Evolutionary conservation across 2,113 vertebrate genomes (phyloP).

Genomic region (Pseudonaja textilis): DNA sequence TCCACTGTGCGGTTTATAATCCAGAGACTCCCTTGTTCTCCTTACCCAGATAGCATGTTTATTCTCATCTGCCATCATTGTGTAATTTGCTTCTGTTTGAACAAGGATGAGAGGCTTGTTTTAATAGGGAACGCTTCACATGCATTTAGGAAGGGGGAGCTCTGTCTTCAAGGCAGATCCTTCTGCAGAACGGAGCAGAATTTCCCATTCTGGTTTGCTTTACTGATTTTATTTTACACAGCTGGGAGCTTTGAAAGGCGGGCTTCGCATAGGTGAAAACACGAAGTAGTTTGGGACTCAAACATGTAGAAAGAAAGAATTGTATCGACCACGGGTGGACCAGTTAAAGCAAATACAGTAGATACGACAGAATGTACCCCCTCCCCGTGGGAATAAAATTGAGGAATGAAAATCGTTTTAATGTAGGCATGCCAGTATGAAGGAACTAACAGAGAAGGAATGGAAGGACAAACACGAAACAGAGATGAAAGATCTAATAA

Average conservation of each 20-base stretch:
- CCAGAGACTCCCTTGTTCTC: not conserved
- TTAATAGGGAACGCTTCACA: constrained; percentile 40
- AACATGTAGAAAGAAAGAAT: constrained; percentile 50
- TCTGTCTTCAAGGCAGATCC: not conserved
- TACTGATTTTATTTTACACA: not conserved
- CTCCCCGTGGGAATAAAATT: constrained; percentile 34
- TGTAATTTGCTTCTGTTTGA: constrained; percentile 52
- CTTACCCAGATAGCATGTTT: not conserved
- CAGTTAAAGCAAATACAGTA: constrained; percentile 29
- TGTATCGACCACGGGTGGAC: constrained; percentile 48
- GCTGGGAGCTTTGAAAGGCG: not conserved
- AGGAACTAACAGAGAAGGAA: constrained; percentile 43
- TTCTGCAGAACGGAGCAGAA: not conserved
- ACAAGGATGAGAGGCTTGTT: constrained; percentile 58
- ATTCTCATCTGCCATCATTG: constrained; percentile 49
- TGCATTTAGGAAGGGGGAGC: not conserved
- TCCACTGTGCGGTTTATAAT: not conserved
- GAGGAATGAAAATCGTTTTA: constrained; percentile 54
- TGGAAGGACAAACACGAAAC: constrained; percentile 38
- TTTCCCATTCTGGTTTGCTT: not conserved
- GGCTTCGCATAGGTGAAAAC: not conserved
- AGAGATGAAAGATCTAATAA: constrained; percentile 53
- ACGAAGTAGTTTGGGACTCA: not conserved
- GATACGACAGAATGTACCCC: not conserved
- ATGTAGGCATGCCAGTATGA: constrained; percentile 25